phyloP scores from a whole-genome alignment of 2,888 invertebrate genomes.

The Nemoura dubitans region DNA sequence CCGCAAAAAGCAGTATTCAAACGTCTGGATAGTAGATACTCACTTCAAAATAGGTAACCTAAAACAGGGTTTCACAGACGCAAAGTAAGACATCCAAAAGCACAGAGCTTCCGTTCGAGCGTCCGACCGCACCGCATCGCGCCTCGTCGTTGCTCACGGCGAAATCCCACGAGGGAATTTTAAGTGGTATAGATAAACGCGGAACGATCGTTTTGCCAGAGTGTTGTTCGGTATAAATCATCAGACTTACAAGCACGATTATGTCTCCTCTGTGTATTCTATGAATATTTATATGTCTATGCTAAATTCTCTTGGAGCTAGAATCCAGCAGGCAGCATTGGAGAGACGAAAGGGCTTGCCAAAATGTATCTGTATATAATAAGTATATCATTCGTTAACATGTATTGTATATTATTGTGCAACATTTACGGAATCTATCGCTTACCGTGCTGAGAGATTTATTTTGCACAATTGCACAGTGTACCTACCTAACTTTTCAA shows the following conservation, averaged over 20 bases:
- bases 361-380: too few species aligned
- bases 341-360: too few species aligned
- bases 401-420: too few species aligned
- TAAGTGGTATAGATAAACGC: conserved; percentile 1
- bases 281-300: not conserved
- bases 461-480: too few species aligned
- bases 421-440: too few species aligned
- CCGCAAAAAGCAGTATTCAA: not conserved
- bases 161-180: not conserved
- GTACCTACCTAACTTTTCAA: too few species aligned
- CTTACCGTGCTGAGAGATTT: too few species aligned
- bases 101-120: not conserved
- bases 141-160: not conserved
- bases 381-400: too few species aligned
- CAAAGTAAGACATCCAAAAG: not conserved
- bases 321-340: not conserved
- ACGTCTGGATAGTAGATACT: not conserved
- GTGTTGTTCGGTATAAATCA: conserved; percentile 12
- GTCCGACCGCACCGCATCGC: not conserved
- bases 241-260: not conserved
- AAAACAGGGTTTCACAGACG: not conserved
- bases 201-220: not conserved
- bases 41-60: not conserved
- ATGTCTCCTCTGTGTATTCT: not conserved
- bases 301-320: not conserved